These are phyloP conservation scores for Chaetogeoica ovagalla DNA, from an alignment of 2,888 invertebrate species.

Conservation along the genomic window DNA sequence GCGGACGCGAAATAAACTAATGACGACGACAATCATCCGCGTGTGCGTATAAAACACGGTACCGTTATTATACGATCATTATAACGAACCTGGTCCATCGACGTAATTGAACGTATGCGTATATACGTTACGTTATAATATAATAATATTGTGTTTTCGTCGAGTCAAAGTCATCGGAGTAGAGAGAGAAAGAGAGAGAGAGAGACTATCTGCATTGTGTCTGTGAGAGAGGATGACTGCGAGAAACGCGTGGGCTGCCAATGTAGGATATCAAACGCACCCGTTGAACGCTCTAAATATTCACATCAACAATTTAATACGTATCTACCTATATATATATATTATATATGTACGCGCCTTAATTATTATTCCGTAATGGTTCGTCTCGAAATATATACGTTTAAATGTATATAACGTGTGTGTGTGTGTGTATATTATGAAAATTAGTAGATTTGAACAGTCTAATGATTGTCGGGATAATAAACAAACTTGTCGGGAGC, in stretches of 20 bases:
- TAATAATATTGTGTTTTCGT: background rate
- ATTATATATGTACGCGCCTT: background rate
- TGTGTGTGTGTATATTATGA: background rate
- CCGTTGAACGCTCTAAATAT: too few relatives aligned
- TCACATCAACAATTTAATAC: too few relatives aligned
- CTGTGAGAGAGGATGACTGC: too few relatives aligned
- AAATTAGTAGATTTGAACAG: constrained; percentile 27
- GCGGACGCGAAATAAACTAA: background rate
- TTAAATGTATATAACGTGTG: background rate
- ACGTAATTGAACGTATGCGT: background rate
- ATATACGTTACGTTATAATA: background rate
- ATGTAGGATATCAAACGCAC: too few relatives aligned
- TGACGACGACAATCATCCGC: background rate
- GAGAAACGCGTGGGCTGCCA: too few relatives aligned
- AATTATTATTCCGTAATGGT: too few relatives aligned
- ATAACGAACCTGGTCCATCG: background rate
- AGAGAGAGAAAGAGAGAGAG: too few relatives aligned
- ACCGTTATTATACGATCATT: too few relatives aligned
- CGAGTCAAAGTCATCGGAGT: background rate
- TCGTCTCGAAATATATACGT: too few relatives aligned
- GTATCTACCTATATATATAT: background rate
- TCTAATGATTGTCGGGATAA: constrained; percentile 19
- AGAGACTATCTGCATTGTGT: too few relatives aligned
- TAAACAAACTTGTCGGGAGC: constrained; percentile 32
- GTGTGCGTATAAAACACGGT: background rate